Percentiles rank a stretch among this genome's conserved stretches.
Conservation (phyloP, 2,888 invertebrate species). For the Endomychus coccineus region DNA sequence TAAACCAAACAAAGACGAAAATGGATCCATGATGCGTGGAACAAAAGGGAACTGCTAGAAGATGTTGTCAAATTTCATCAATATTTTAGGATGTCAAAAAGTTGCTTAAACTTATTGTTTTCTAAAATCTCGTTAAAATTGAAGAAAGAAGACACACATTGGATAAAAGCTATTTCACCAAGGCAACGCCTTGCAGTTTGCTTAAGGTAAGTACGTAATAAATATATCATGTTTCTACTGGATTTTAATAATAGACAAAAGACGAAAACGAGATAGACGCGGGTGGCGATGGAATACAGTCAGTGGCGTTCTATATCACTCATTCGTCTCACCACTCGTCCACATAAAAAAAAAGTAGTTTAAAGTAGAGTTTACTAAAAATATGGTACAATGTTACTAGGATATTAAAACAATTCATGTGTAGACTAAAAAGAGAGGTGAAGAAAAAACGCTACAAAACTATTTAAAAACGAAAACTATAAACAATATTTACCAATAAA, state of each 20-base stretch:
- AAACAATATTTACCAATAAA: background rate
- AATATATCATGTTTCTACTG: background rate
- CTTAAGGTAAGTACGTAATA: constrained; percentile 14
- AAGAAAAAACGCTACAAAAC: background rate
- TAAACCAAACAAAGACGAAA: constrained; percentile 12
- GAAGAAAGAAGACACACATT: constrained; percentile 13
- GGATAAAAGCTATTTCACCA: constrained; percentile 13
- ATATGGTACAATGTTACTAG: no score
- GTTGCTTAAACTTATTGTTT: constrained; percentile 9
- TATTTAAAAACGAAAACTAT: no score
- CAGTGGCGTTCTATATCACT: no score
- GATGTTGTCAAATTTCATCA: constrained; percentile 14
- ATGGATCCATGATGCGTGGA: constrained; percentile 18
- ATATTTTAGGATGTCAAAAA: constrained; percentile 17
- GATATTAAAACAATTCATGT: background rate
- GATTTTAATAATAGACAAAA: no score
- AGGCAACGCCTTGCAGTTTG: constrained; percentile 15
- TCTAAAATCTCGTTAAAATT: constrained; percentile 10
- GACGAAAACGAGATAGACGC: no score
- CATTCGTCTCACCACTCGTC: no score
- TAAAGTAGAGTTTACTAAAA: background rate
- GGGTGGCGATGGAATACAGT: no score
- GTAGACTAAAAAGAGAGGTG: background rate
- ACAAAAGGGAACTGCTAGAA: constrained; percentile 12
- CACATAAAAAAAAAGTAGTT: background rate